A percentile compares a stretch with the other conserved stretches of the same genome.
phyloP scores from a whole-genome alignment of 2,888 invertebrate genomes.

The Chrysolina oricalcia region DNA sequence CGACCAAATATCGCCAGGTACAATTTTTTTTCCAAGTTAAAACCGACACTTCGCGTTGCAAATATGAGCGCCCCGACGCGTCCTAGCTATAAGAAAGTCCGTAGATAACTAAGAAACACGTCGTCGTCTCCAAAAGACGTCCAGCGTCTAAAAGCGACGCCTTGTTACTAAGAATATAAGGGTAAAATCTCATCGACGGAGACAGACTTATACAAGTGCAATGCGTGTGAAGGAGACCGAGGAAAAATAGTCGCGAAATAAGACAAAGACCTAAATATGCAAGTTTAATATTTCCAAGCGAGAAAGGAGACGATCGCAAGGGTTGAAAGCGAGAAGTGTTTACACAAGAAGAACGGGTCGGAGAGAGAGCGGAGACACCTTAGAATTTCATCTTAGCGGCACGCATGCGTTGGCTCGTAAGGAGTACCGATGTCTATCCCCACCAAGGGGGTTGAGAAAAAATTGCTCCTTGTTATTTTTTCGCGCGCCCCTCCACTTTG shows the following conservation, averaged over 20 bases:
- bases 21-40: conserved; percentile 35
- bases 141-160: conserved; percentile 72
- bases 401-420: conserved; percentile 70
- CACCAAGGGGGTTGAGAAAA: conserved; percentile 66
- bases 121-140: conserved; percentile 72
- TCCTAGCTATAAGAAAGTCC: conserved; percentile 71
- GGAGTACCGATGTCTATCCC: conserved; percentile 68
- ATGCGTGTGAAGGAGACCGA: conserved; percentile 63
- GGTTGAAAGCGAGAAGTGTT: conserved; percentile 65
- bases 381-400: conserved; percentile 70
- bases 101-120: conserved; percentile 72
- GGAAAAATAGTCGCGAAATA: conserved; percentile 67
- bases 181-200: conserved; percentile 64
- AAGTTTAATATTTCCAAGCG: conserved; percentile 66
- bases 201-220: conserved; percentile 65
- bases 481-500: conserved; percentile 63
- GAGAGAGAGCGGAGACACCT: conserved; percentile 67
- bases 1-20: conserved; percentile 15
- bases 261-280: conserved; percentile 66
- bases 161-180: conserved; percentile 71
- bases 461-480: conserved; percentile 69
- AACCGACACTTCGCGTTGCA: conserved; percentile 55
- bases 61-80: conserved; percentile 67
- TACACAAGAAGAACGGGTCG: conserved; percentile 66
- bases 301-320: conserved; percentile 64